Evolutionary conservation across 2,113 vertebrate genomes (phyloP).

Genomic region (Hemiscyllium ocellatum): DNA sequence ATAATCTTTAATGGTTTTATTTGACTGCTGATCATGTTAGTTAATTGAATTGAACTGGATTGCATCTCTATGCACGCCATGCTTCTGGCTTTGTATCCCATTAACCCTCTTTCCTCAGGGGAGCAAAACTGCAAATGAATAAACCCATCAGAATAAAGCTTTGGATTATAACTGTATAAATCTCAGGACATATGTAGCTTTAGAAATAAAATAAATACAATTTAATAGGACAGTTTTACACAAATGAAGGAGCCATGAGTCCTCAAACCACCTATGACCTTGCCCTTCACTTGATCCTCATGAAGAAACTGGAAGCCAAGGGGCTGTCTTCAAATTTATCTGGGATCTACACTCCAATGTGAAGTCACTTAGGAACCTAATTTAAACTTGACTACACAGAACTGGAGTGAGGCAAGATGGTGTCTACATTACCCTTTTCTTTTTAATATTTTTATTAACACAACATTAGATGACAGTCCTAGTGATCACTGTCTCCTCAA

Average conservation of each 20-base stretch:
- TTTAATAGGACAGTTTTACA: neutral
- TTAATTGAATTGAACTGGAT: slow-evolving; percentile 30
- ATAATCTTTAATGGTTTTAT: slow-evolving; percentile 32
- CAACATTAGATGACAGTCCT: neutral
- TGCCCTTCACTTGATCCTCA: neutral
- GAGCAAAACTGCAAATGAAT: neutral
- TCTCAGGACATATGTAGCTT: neutral
- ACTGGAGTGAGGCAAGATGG: neutral
- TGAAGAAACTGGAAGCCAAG: neutral
- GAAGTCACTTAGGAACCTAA: neutral
- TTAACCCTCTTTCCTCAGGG: slow-evolving; percentile 20
- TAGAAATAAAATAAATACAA: neutral
- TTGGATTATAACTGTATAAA: neutral
- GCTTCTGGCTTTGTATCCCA: slow-evolving; percentile 15
- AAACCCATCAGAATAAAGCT: neutral
- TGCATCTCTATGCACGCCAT: neutral
- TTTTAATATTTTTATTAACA: neutral
- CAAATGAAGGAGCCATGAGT: neutral
- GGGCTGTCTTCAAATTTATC: neutral
- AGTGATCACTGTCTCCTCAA: neutral
- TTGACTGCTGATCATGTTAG: slow-evolving; percentile 29
- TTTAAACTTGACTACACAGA: neutral
- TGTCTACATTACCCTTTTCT: neutral
- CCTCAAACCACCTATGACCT: neutral
- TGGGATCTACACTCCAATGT: neutral